These are phyloP conservation scores for Lateolabrax maculatus DNA, from an alignment of 2,797 vertebrate species.

Conservation along the genomic window DNA sequence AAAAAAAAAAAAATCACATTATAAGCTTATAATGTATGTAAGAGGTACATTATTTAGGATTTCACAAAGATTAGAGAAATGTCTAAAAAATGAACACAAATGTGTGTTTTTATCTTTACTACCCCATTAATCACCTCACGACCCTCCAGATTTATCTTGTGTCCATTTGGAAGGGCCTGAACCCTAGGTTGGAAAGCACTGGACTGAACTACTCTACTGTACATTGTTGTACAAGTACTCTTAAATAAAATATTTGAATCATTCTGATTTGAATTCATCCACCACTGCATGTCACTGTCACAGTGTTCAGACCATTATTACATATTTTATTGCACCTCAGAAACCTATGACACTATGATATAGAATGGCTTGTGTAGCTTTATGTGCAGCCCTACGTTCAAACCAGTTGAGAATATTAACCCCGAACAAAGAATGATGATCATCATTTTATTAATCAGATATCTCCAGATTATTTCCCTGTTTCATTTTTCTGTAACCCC, in stretches of 20 bases:
- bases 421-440: neutral
- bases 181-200: neutral
- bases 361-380: neutral
- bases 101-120: too few species aligned
- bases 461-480: neutral
- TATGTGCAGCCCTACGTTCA: neutral
- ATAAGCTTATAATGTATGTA: too few species aligned
- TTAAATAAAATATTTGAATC: neutral
- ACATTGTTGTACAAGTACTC: neutral
- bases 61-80: slow-evolving; percentile 4
- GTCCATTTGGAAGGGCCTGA: neutral
- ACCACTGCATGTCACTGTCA: neutral
- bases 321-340: neutral
- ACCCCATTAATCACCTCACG: too few species aligned
- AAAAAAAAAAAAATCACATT: neutral
- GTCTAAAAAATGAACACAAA: neutral
- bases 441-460: neutral
- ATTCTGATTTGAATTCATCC: too few species aligned
- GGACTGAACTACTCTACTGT: neutral
- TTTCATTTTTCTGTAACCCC: neutral
- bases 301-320: neutral
- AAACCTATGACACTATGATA: neutral
- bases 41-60: too few species aligned
- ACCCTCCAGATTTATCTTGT: neutral
- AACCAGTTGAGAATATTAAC: neutral